A percentile compares a stretch with the other conserved stretches of the same genome.
Evolutionary conservation across 1,140 invertebrate genomes (phyloP).

Genomic region (Steinernema feltiae): DNA sequence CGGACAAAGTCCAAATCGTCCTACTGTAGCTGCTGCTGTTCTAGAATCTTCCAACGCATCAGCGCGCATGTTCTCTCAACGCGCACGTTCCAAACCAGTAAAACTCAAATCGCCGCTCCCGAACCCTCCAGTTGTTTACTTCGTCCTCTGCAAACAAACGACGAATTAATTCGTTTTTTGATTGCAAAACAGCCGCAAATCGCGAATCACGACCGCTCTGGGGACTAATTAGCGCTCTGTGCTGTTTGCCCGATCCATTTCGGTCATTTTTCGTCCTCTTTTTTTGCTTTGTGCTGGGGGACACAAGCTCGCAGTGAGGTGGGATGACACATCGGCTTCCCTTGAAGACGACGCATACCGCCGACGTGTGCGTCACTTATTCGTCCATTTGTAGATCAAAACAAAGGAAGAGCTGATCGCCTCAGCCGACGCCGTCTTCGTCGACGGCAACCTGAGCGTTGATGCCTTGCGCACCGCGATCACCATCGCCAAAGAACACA

Average conservation of each 20-base stretch:
- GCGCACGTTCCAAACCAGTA: too few relatives aligned
- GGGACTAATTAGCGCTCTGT: background rate
- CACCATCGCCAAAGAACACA: conserved; percentile 23
- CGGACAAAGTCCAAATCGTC: too few relatives aligned
- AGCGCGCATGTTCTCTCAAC: too few relatives aligned
- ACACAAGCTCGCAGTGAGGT: too few relatives aligned
- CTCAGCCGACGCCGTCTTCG: conserved; percentile 40
- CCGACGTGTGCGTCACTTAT: too few relatives aligned
- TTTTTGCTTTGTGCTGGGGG: too few relatives aligned
- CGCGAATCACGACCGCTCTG: background rate
- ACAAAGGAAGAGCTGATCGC: conserved; percentile 34
- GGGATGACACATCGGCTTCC: too few relatives aligned
- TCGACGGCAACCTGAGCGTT: conserved; percentile 44
- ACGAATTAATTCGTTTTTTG: background rate
- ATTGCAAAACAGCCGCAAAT: background rate
- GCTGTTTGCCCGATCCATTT: background rate
- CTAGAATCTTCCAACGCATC: too few relatives aligned
- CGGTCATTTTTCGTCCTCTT: too few relatives aligned
- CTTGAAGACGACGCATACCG: too few relatives aligned
- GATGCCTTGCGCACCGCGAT: conserved; percentile 27
- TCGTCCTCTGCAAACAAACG: background rate
- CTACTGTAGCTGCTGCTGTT: too few relatives aligned
- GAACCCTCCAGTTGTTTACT: background rate
- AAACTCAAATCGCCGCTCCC: background rate
- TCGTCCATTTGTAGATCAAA: conserved; percentile 38